These are phyloP conservation scores for Rotaria macrura DNA, from an alignment of 2,888 invertebrate genomes.

Conservation along the genomic window DNA sequence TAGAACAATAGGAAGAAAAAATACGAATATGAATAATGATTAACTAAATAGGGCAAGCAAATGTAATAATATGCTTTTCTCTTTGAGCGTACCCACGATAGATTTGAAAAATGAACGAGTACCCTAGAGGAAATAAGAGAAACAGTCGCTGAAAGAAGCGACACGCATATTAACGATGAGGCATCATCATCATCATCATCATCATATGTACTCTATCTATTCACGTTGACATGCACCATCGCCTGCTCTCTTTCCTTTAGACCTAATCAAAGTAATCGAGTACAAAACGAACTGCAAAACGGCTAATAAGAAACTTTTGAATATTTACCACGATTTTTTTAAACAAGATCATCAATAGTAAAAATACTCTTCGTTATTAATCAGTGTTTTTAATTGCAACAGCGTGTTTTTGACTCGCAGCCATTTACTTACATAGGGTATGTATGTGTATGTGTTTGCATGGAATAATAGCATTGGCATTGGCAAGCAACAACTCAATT, in stretches of 20 bases:
- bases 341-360: neutral
- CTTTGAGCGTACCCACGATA: neutral
- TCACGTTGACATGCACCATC: neutral
- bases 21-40: neutral
- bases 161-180: constrained; percentile 1
- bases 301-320: neutral
- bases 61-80: neutral
- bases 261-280: neutral
- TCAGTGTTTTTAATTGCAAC: neutral
- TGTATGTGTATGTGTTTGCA: neutral
- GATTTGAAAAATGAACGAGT: neutral
- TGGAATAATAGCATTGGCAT: neutral
- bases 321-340: neutral
- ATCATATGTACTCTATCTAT: neutral
- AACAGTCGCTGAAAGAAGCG: neutral
- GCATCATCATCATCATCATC: neutral
- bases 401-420: neutral
- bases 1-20: neutral
- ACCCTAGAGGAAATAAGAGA: neutral
- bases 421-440: neutral
- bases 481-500: neutral
- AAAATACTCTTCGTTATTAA: neutral
- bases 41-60: neutral
- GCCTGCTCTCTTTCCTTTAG: neutral
- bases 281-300: neutral